Conservation (phyloP, 2,113 vertebrate genomes). For the Ptychochromis oligacanthus region DNA sequence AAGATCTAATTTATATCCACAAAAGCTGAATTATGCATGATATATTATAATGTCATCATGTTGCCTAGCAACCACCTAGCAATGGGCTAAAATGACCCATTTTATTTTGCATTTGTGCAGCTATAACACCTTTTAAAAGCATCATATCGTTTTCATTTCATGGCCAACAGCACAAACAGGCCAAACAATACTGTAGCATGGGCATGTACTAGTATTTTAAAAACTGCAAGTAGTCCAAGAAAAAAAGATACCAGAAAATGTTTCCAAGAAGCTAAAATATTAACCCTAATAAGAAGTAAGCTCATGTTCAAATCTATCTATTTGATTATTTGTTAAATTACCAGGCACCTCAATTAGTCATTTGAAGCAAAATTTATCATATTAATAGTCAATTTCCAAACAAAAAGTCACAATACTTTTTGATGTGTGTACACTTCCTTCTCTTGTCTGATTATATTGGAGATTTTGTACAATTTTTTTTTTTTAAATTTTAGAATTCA, state of each 20-base stretch:
- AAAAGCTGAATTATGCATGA: neutral
- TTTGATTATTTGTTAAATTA: neutral
- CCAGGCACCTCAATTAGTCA: neutral
- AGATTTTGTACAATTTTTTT: too few relatives aligned
- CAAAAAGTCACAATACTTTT: accelerated
- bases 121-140: neutral
- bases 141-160: accelerated
- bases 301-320: neutral
- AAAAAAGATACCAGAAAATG: neutral
- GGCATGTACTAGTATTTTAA: neutral
- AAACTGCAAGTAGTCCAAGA: neutral
- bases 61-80: neutral
- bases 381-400: neutral
- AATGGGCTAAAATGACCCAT: neutral
- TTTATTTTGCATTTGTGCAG: neutral
- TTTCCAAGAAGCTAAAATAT: neutral
- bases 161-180: neutral
- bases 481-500: neutral
- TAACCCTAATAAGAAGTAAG: neutral
- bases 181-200: neutral
- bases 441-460: neutral
- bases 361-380: too few relatives aligned
- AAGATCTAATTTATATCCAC: neutral
- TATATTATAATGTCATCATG: neutral
- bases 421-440: neutral